These are phyloP conservation scores for Drosophila tropicalis DNA, from an alignment of 1,140 invertebrate species.

Conservation along the genomic window DNA sequence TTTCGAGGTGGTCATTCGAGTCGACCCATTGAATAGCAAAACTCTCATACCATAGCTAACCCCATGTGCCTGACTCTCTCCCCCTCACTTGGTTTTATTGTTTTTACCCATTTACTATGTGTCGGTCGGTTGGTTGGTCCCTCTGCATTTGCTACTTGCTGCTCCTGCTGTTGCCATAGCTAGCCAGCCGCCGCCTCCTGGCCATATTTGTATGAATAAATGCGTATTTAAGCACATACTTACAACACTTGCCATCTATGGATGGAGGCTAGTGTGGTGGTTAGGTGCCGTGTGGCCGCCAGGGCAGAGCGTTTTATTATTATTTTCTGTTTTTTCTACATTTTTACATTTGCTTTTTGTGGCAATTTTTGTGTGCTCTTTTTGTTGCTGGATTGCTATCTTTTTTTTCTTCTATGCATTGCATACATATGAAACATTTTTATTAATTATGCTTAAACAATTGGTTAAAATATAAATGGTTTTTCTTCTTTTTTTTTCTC, in stretches of 20 bases:
- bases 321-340: conserved; percentile 16
- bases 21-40: background rate
- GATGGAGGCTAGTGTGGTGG: conserved; percentile 5
- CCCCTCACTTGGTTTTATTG: conserved; percentile 64
- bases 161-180: conserved; percentile 52
- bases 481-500: background rate
- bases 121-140: conserved; percentile 4
- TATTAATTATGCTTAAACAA: conserved; percentile 48
- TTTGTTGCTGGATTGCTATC: conserved; percentile 23
- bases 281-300: conserved; percentile 2
- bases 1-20: background rate
- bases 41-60: background rate
- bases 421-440: conserved; percentile 33
- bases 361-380: conserved; percentile 28
- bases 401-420: conserved; percentile 22
- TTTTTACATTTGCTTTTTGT: conserved; percentile 23
- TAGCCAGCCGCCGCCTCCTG: conserved; percentile 45
- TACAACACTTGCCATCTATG: conserved; percentile 80
- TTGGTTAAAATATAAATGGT: conserved; percentile 32
- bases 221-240: conserved; percentile 82
- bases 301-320: conserved; percentile 9
- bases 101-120: conserved; percentile 64
- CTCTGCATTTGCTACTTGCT: conserved; percentile 29
- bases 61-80: background rate
- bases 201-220: conserved; percentile 82